Evolutionary conservation across 2,797 vertebrate species (phyloP).

Genomic region (Anguilla pacifica): DNA sequence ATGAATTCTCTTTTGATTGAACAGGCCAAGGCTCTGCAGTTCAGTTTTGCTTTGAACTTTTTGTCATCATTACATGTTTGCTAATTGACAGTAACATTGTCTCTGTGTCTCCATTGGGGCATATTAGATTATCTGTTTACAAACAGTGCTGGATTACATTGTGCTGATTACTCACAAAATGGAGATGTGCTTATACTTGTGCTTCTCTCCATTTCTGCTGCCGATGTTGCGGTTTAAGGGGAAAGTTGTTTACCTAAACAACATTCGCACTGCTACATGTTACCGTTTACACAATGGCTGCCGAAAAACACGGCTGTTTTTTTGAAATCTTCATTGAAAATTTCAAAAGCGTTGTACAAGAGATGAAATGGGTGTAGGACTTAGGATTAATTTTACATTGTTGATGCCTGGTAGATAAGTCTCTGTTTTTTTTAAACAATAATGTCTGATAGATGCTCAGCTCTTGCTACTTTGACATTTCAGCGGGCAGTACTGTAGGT

Average conservation of each 20-base stretch:
- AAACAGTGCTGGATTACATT: conserved; percentile 6
- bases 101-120: not conserved
- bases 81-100: conserved; percentile 12
- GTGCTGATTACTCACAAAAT: conserved; percentile 1
- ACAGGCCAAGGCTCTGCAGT: not conserved
- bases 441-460: conserved; percentile 35
- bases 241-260: not conserved
- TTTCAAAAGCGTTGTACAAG: not conserved
- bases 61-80: conserved; percentile 4
- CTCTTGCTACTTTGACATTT: conserved; percentile 33
- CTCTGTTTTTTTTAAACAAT: conserved; percentile 18
- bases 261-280: not conserved
- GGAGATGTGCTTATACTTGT: not conserved
- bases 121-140: conserved; percentile 13
- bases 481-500: conserved; percentile 4
- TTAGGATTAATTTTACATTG: not conserved
- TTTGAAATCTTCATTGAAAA: not conserved
- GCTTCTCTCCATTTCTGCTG: not conserved
- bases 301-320: not conserved
- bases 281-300: not conserved
- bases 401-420: not conserved
- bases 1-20: conserved; percentile 8
- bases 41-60: not conserved
- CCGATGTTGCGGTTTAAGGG: not conserved
- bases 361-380: not conserved